phyloP scores from a whole-genome alignment of 2,888 invertebrate genomes.

The Heliconius hortense region DNA sequence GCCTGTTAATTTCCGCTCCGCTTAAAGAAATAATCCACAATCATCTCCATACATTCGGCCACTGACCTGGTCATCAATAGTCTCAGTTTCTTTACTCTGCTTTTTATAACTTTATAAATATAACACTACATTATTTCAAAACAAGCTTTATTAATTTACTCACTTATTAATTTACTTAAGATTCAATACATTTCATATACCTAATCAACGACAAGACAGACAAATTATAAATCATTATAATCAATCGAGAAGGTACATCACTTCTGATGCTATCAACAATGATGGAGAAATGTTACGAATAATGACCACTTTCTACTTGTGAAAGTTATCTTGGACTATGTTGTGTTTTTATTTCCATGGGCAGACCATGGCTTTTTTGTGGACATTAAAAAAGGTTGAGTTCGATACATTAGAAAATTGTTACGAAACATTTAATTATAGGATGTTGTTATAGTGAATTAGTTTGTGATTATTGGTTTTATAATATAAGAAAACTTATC shows the following conservation, averaged over 20 bases:
- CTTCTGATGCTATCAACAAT: constrained; percentile 22
- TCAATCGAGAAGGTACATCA: constrained; percentile 14
- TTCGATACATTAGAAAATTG: constrained; percentile 13
- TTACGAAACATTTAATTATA: constrained; percentile 12
- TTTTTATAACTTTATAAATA: background rate
- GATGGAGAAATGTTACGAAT: constrained; percentile 34
- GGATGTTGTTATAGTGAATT: too few species aligned
- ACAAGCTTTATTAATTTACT: background rate
- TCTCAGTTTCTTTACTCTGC: background rate
- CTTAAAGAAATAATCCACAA: background rate
- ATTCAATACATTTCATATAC: background rate
- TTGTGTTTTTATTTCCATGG: constrained; percentile 35
- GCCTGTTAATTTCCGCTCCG: too few species aligned
- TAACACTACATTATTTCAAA: background rate
- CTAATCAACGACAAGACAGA: background rate
- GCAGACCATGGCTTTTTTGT: constrained; percentile 33
- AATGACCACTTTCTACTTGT: constrained; percentile 39
- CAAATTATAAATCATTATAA: constrained; percentile 13
- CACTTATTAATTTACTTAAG: background rate
- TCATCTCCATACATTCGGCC: background rate
- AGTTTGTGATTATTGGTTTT: background rate
- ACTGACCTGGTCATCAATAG: background rate
- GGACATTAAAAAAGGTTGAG: background rate
- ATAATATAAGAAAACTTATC: background rate
- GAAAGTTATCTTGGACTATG: constrained; percentile 37